Evolutionary conservation across 2,797 vertebrate species (phyloP).

Genomic region (Aotus griseimembra): DNA sequence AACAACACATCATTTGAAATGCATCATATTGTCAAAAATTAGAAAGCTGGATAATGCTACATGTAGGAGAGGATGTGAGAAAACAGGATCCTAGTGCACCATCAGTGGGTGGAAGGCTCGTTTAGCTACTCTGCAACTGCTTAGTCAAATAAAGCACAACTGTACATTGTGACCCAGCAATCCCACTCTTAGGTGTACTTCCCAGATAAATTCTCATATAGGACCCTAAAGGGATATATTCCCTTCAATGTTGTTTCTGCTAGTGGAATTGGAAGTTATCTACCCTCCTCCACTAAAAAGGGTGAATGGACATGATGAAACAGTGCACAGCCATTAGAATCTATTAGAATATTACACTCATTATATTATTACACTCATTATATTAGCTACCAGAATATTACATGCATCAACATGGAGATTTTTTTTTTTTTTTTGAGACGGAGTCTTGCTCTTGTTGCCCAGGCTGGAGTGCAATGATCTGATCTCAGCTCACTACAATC

Average conservation of each 20-base stretch:
- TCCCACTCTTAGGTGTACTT: neutral
- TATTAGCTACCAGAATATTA: neutral
- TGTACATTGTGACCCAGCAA: neutral
- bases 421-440: neutral
- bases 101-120: neutral
- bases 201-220: neutral
- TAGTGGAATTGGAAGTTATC: neutral
- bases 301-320: neutral
- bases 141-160: neutral
- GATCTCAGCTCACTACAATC: neutral
- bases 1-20: neutral
- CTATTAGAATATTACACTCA: neutral
- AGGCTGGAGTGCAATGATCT: neutral
- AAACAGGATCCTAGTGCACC: neutral
- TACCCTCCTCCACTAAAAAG: neutral
- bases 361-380: neutral
- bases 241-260: neutral
- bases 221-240: neutral
- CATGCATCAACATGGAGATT: neutral
- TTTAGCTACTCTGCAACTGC: too few relatives aligned
- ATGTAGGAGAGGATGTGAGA: neutral
- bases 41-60: neutral
- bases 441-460: neutral
- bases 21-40: neutral
- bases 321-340: neutral